A percentile compares a stretch with the other conserved stretches of the same genome.
These are phyloP conservation scores for Acyrthosiphon pisum DNA, from an alignment of 1,140 invertebrate species.

Conservation along the genomic window DNA sequence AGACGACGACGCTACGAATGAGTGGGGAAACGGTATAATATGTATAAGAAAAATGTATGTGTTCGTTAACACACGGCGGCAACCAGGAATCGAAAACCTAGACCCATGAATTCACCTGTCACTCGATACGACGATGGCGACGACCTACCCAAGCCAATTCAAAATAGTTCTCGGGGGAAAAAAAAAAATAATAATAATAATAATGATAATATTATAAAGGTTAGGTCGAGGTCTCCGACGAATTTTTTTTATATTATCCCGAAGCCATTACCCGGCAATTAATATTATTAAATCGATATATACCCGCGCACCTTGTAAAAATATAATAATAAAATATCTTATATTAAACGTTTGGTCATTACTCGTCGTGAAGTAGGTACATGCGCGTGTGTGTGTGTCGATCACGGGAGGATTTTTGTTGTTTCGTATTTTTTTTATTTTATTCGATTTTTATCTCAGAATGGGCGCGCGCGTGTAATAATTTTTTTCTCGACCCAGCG, in stretches of 20 bases:
- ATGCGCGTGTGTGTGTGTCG: not conserved
- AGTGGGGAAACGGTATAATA: not conserved
- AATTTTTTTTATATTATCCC: not conserved
- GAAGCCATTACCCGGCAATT: not conserved
- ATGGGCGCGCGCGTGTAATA: not conserved
- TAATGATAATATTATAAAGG: not conserved
- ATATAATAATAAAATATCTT: not conserved
- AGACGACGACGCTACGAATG: not conserved
- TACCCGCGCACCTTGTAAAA: not conserved
- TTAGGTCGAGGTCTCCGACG: not conserved
- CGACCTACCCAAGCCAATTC: not conserved
- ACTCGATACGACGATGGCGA: conserved; percentile 7
- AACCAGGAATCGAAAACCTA: conserved; percentile 45
- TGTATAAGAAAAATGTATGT: conserved; percentile 35
- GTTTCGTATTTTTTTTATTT: not conserved
- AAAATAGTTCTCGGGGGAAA: not conserved
- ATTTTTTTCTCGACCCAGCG: not conserved
- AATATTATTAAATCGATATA: conserved; percentile 12
- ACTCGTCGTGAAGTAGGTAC: not conserved
- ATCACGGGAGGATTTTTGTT: not conserved
- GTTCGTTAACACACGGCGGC: conserved; percentile 30
- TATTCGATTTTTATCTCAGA: conserved; percentile 9
- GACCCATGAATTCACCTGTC: conserved; percentile 54
- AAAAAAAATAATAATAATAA: not conserved
- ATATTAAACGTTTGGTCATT: not conserved